Percentiles rank a stretch among this genome's conserved stretches.
Evolutionary conservation across 2,888 invertebrate species (phyloP).

Genomic region (Parnassius apollo): DNA sequence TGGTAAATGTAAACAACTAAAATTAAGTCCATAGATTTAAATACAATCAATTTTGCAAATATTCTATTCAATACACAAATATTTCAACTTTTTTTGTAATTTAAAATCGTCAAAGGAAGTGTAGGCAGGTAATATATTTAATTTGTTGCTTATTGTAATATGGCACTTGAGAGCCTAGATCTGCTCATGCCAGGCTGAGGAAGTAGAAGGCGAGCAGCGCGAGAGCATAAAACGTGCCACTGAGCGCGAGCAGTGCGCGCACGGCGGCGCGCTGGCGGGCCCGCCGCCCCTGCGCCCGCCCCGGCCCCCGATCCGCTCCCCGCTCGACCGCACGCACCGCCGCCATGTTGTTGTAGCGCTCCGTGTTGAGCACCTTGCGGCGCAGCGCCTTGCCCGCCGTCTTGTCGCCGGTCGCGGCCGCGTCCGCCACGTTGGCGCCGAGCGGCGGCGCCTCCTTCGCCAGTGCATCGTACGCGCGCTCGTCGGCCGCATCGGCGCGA

Average conservation of each 20-base stretch:
- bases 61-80: neutral
- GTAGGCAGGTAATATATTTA: neutral
- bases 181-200: slow-evolving; percentile 57
- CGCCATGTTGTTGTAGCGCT: slow-evolving; percentile 45
- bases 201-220: slow-evolving; percentile 69
- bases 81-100: neutral
- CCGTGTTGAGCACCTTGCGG: slow-evolving; percentile 48
- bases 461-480: slow-evolving; percentile 38
- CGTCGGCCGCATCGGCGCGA: slow-evolving; percentile 35
- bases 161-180: slow-evolving; percentile 11
- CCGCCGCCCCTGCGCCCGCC: slow-evolving; percentile 38
- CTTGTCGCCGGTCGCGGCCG: slow-evolving; percentile 44
- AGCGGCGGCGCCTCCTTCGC: slow-evolving; percentile 38
- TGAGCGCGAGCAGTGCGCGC: slow-evolving; percentile 80
- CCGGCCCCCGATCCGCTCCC: slow-evolving; percentile 43
- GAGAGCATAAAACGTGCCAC: slow-evolving; percentile 61
- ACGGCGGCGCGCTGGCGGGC: slow-evolving; percentile 54
- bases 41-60: neutral
- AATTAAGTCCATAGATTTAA: neutral
- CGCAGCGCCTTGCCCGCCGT: slow-evolving; percentile 29
- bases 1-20: neutral
- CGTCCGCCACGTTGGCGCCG: slow-evolving; percentile 39
- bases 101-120: neutral
- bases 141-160: slow-evolving; percentile 8
- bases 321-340: slow-evolving; percentile 45